These are phyloP conservation scores for Tetramorium alpestre DNA, from an alignment of 1,140 invertebrate genomes.

Conservation along the genomic window DNA sequence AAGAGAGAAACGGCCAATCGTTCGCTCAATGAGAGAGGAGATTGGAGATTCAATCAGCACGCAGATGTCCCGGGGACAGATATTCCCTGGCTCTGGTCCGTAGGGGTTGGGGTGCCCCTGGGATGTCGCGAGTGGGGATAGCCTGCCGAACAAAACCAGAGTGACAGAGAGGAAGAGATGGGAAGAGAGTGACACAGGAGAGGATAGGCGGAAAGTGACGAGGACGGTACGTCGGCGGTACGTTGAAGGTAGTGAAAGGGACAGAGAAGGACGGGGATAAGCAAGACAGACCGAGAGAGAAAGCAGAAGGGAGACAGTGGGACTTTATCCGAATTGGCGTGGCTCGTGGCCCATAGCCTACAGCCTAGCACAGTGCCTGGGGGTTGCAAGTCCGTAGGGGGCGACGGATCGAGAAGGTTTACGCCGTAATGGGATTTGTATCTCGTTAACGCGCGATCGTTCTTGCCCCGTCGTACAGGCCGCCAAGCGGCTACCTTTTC, in stretches of 20 bases:
- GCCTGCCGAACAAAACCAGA: slow-evolving; percentile 67
- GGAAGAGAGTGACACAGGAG: slow-evolving; percentile 30
- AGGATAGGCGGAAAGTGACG: slow-evolving; percentile 40
- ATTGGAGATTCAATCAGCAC: slow-evolving; percentile 86
- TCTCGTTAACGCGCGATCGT: slow-evolving; percentile 86
- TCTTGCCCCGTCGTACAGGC: slow-evolving; percentile 82
- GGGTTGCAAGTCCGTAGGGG: slow-evolving; percentile 82
- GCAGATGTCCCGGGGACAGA: slow-evolving; percentile 86
- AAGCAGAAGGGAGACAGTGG: slow-evolving; percentile 59
- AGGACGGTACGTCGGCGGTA: slow-evolving; percentile 30
- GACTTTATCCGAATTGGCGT: slow-evolving; percentile 85
- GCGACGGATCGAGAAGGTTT: slow-evolving; percentile 85
- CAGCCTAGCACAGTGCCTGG: slow-evolving; percentile 70
- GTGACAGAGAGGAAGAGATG: slow-evolving; percentile 46
- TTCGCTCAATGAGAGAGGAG: slow-evolving; percentile 84
- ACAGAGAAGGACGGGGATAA: slow-evolving; percentile 49
- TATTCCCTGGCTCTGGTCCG: slow-evolving; percentile 84
- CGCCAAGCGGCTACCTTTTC: slow-evolving; percentile 76
- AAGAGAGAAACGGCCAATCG: slow-evolving; percentile 80
- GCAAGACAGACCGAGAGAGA: slow-evolving; percentile 48
- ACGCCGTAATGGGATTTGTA: slow-evolving; percentile 86
- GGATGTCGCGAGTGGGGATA: slow-evolving; percentile 64
- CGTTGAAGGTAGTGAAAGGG: slow-evolving; percentile 42
- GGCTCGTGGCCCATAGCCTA: slow-evolving; percentile 82
- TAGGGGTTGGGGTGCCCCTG: slow-evolving; percentile 74